Conservation (phyloP, 1,140 invertebrate genomes). For the Physella acuta region DNA sequence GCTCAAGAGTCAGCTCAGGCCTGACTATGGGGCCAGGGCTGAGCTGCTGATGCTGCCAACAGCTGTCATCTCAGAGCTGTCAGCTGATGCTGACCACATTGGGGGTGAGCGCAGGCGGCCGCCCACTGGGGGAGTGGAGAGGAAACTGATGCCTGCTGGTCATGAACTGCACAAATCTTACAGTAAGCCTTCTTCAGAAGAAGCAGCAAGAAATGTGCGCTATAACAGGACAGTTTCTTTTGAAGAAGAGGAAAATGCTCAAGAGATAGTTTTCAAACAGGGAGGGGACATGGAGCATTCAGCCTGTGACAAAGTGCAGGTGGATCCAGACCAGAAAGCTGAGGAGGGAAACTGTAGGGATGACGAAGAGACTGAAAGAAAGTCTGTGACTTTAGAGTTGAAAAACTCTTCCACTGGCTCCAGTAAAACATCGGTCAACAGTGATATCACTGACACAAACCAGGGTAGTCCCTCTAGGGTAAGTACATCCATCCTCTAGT, state of each 20-base stretch:
- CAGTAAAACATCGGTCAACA: conserved; percentile 17
- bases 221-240: conserved; percentile 22
- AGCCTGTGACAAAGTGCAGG: too few species aligned
- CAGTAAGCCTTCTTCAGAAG: background rate
- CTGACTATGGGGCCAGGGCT: too few species aligned
- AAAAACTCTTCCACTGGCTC: conserved; percentile 4
- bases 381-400: conserved; percentile 1
- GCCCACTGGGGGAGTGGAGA: background rate
- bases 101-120: too few species aligned
- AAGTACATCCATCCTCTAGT: too few species aligned
- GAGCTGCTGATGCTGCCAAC: too few species aligned
- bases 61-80: too few species aligned
- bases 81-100: too few species aligned
- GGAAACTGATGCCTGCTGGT: background rate
- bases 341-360: background rate
- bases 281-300: background rate
- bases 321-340: conserved; percentile 12
- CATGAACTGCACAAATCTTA: conserved; percentile 12
- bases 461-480: conserved; percentile 10
- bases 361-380: conserved; percentile 17
- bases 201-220: background rate
- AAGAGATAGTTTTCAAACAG: too few species aligned
- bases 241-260: conserved; percentile 19
- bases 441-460: conserved; percentile 3
- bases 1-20: too few species aligned